Evolutionary conservation across 2,888 invertebrate genomes (phyloP).

Genomic region (Cyclophora punctaria): DNA sequence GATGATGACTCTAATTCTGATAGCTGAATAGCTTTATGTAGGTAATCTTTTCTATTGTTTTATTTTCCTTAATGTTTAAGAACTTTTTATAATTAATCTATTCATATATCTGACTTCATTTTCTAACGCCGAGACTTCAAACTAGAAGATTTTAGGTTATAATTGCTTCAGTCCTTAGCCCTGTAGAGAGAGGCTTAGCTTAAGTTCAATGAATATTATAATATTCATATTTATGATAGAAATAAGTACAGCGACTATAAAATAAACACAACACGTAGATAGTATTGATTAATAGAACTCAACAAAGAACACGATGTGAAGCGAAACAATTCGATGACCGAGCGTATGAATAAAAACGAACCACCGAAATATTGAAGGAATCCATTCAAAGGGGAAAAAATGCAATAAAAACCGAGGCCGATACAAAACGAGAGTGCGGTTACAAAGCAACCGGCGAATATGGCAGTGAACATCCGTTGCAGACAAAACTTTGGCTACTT

Average conservation of each 20-base stretch:
- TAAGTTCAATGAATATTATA: conserved; percentile 1
- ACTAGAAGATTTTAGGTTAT: neutral
- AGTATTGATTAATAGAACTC: conserved; percentile 34
- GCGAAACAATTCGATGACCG: conserved; percentile 70
- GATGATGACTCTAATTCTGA: conserved; percentile 49
- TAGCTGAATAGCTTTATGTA: conserved; percentile 32
- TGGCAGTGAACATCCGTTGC: conserved; percentile 71
- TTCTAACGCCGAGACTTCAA: conserved; percentile 10
- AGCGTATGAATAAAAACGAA: conserved; percentile 71
- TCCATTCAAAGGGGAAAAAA: conserved; percentile 73
- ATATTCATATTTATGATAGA: neutral
- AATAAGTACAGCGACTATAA: neutral
- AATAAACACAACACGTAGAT: conserved; percentile 16
- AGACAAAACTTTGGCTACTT: conserved; percentile 74
- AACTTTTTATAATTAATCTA: too few species aligned
- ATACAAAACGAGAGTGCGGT: conserved; percentile 69
- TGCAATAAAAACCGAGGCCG: conserved; percentile 67
- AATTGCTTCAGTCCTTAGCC: neutral
- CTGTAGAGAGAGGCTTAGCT: too few species aligned
- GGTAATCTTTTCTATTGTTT: conserved; percentile 48
- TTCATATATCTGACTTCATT: too few species aligned
- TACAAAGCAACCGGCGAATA: conserved; percentile 73
- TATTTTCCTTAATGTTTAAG: conserved; percentile 11
- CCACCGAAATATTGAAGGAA: conserved; percentile 73
- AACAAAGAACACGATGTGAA: conserved; percentile 56